These are phyloP conservation scores for Sebastes trivittatus DNA, from an alignment of 2,797 vertebrate genomes.

Conservation along the genomic window DNA sequence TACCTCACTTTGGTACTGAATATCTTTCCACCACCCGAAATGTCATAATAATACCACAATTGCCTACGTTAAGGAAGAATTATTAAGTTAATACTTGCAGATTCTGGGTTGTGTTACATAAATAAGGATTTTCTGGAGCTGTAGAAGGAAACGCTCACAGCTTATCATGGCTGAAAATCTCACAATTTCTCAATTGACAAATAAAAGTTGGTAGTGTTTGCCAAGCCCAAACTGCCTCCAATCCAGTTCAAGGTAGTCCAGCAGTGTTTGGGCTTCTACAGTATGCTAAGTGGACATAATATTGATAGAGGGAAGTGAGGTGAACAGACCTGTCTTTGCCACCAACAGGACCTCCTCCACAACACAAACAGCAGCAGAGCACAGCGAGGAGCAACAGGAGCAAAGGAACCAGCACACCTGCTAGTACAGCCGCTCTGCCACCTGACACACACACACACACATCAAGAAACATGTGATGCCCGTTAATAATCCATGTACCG, in stretches of 20 bases:
- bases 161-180: neutral
- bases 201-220: neutral
- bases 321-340: slow-evolving; percentile 86
- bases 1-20: neutral
- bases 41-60: neutral
- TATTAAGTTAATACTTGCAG: neutral
- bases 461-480: neutral
- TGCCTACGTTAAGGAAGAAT: neutral
- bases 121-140: neutral
- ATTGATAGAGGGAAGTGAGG: neutral
- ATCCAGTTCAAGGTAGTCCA: neutral
- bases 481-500: neutral
- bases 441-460: slow-evolving; percentile 36
- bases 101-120: neutral
- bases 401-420: slow-evolving; percentile 84
- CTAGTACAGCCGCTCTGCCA: slow-evolving; percentile 76
- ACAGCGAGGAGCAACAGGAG: slow-evolving; percentile 86
- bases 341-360: slow-evolving; percentile 77
- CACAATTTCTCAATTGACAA: neutral
- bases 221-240: neutral
- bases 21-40: neutral
- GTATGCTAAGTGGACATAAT: neutral
- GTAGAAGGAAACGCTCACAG: neutral
- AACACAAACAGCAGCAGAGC: slow-evolving; percentile 87
- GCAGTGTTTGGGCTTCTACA: neutral